Evolutionary conservation across 2,888 invertebrate species (phyloP).

Genomic region (Caradrina clavipalpis): DNA sequence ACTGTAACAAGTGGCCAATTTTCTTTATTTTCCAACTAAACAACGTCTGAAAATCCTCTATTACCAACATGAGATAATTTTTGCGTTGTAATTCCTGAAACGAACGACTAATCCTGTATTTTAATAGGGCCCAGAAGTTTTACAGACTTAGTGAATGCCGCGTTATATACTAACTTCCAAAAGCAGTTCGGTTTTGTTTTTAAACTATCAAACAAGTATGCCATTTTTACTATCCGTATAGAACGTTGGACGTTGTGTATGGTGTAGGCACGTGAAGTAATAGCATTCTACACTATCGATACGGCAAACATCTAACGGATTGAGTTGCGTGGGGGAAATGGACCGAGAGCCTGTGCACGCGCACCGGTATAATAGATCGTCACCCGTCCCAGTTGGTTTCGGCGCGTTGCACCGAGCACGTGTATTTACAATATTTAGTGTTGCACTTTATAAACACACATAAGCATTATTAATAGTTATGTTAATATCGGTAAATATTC

Average conservation of each 20-base stretch:
- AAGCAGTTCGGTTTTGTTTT: constrained; percentile 10
- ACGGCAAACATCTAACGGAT: constrained; percentile 86
- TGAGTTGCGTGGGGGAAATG: constrained; percentile 90
- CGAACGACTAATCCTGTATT: constrained; percentile 1
- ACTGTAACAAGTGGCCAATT: constrained; percentile 61
- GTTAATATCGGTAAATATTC: constrained; percentile 60
- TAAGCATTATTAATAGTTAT: constrained; percentile 61
- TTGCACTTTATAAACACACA: constrained; percentile 70
- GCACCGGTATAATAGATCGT: constrained; percentile 89
- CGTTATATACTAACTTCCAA: background rate
- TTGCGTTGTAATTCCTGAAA: constrained; percentile 21
- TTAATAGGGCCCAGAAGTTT: background rate
- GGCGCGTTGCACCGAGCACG: constrained; percentile 88
- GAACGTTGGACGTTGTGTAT: constrained; percentile 36
- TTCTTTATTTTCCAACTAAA: constrained; percentile 52
- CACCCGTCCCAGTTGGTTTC: constrained; percentile 89
- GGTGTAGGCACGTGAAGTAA: constrained; percentile 61
- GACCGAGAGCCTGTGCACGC: constrained; percentile 87
- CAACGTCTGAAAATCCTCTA: constrained; percentile 25
- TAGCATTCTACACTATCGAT: constrained; percentile 75
- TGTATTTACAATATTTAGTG: constrained; percentile 81
- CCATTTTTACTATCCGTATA: constrained; percentile 15
- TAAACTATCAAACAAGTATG: background rate
- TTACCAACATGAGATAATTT: constrained; percentile 28
- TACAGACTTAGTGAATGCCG: constrained; percentile 12